Conservation (phyloP, 2,797 vertebrate species). For the Clarias laeviceps region DNA sequence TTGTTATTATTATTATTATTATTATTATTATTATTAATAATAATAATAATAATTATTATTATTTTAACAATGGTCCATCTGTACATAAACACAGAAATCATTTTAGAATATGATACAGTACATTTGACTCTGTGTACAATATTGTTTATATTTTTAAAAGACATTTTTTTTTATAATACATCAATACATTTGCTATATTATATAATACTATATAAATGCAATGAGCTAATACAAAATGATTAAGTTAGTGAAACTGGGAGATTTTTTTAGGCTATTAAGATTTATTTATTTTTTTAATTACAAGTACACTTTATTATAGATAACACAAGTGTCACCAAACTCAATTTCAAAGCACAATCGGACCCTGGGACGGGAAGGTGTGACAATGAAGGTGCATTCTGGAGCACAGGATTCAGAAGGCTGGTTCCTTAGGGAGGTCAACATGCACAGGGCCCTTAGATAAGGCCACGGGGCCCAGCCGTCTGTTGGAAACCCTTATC, state of each 20-base stretch:
- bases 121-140: too few relatives aligned
- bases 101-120: neutral
- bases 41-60: too few relatives aligned
- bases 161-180: neutral
- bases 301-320: neutral
- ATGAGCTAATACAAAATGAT: neutral
- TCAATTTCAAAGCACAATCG: neutral
- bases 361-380: constrained; percentile 16
- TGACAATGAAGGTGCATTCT: constrained; percentile 25
- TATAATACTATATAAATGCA: neutral
- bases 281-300: neutral
- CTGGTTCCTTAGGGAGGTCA: constrained; percentile 35
- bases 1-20: too few relatives aligned
- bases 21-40: too few relatives aligned
- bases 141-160: neutral
- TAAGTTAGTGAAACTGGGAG: neutral
- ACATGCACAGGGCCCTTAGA: constrained; percentile 40
- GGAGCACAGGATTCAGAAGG: constrained; percentile 8
- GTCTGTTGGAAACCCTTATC: constrained; percentile 52
- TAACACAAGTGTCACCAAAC: neutral
- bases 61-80: neutral
- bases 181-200: neutral
- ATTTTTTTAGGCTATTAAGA: neutral
- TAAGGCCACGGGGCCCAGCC: constrained; percentile 48
- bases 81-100: neutral